phyloP scores from a whole-genome alignment of 2,113 vertebrate species.

The Stegostoma tigrinum region DNA sequence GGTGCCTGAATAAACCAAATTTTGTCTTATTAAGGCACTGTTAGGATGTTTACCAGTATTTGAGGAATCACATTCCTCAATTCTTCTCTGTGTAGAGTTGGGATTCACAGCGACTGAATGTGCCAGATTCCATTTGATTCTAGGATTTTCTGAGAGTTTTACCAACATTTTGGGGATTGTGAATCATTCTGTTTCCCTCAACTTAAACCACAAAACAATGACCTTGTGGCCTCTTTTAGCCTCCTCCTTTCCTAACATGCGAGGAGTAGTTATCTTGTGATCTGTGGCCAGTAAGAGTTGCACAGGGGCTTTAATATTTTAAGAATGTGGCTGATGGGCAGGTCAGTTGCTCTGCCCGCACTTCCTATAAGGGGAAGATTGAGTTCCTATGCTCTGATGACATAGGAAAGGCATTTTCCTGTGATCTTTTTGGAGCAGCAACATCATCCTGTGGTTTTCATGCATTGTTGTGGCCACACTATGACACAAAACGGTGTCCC shows the following conservation, averaged over 20 bases:
- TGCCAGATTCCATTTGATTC: background rate
- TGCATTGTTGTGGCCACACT: background rate
- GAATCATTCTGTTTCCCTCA: background rate
- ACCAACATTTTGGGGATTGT: background rate
- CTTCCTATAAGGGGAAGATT: background rate
- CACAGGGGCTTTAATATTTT: background rate
- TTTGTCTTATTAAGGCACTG: background rate
- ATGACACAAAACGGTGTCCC: background rate
- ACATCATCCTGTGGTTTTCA: background rate
- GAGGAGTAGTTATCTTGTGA: background rate
- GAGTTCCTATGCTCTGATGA: background rate
- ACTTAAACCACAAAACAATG: background rate
- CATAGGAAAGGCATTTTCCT: background rate
- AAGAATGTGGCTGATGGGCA: background rate
- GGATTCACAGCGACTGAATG: background rate
- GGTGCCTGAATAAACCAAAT: background rate
- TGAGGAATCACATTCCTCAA: background rate
- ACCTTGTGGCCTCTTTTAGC: background rate
- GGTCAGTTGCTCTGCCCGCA: background rate
- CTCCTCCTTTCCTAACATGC: background rate
- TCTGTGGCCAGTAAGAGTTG: background rate
- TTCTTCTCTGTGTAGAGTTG: background rate
- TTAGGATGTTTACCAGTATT: background rate
- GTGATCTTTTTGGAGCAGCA: background rate
- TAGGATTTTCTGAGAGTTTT: background rate